These are phyloP conservation scores for Sepioteuthis lessoniana DNA, from an alignment of 2,888 invertebrate genomes.

Conservation along the genomic window DNA sequence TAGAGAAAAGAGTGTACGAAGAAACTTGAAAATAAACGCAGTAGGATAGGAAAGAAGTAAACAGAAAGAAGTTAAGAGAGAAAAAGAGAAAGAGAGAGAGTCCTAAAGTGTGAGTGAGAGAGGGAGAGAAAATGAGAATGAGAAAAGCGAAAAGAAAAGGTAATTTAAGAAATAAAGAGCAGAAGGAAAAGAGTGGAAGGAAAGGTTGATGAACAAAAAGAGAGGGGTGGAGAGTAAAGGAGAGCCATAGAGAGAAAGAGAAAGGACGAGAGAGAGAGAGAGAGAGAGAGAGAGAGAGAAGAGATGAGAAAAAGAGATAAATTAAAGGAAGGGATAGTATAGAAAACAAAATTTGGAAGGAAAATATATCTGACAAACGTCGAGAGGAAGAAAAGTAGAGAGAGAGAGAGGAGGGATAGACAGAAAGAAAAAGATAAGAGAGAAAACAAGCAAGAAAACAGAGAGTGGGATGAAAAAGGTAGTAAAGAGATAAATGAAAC, in stretches of 20 bases:
- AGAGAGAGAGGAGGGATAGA: not conserved
- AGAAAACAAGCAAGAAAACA: not conserved
- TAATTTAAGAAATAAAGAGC: not conserved
- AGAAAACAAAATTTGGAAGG: too few relatives aligned
- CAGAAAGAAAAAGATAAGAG: not conserved
- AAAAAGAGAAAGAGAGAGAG: not conserved
- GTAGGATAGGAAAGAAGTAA: not conserved
- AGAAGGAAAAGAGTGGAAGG: not conserved
- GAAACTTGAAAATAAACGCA: too few relatives aligned
- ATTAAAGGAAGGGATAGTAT: too few relatives aligned
- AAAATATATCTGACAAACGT: too few relatives aligned
- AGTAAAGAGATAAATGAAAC: not conserved
- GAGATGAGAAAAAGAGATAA: too few relatives aligned
- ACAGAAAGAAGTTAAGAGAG: not conserved
- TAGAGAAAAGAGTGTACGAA: too few relatives aligned
- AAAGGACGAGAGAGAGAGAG: not conserved
- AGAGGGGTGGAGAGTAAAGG: not conserved
- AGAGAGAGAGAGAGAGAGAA: not conserved
- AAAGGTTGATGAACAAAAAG: not conserved
- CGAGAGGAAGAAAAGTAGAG: too few relatives aligned
- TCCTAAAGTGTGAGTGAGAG: not conserved
- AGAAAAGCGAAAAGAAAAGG: not conserved
- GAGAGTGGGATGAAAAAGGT: not conserved
- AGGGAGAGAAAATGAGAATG: not conserved
- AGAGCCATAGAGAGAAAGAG: too few relatives aligned